phyloP scores from a whole-genome alignment of 2,113 vertebrate genomes.

The Prolemur simus region DNA sequence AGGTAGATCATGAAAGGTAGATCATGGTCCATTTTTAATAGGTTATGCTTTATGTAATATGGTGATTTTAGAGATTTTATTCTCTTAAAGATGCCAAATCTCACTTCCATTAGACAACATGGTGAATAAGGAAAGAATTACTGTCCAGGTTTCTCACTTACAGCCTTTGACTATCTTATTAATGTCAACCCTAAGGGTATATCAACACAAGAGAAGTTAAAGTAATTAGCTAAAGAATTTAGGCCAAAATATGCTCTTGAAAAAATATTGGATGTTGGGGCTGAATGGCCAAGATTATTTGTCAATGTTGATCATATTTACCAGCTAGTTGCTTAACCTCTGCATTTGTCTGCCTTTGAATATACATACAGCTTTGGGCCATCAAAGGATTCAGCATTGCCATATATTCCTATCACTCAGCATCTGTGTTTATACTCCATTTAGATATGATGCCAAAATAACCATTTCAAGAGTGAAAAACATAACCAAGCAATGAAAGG shows the following conservation, averaged over 20 bases:
- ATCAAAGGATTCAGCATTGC: neutral
- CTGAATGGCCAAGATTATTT: neutral
- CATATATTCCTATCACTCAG: neutral
- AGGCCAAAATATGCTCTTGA: neutral
- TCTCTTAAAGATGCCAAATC: neutral
- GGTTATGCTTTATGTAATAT: neutral
- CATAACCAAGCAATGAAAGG: neutral
- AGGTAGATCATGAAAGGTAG: neutral
- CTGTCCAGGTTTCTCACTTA: neutral
- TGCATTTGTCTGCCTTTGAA: neutral
- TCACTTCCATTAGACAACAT: neutral
- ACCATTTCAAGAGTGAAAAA: neutral
- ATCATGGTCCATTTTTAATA: too few species aligned
- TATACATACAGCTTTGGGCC: neutral
- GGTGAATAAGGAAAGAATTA: neutral
- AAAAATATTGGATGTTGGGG: neutral
- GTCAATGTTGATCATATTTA: neutral
- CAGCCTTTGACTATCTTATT: neutral
- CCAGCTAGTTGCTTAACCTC: neutral
- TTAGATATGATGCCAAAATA: conserved; percentile 29
- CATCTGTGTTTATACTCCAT: neutral
- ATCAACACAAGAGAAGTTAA: neutral
- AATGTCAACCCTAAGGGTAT: neutral
- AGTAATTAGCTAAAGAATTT: neutral
- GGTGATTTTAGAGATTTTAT: neutral